Percentiles rank a stretch among this genome's conserved stretches.
Conservation (phyloP, 2,113 vertebrate species). For the Albula goreensis region DNA sequence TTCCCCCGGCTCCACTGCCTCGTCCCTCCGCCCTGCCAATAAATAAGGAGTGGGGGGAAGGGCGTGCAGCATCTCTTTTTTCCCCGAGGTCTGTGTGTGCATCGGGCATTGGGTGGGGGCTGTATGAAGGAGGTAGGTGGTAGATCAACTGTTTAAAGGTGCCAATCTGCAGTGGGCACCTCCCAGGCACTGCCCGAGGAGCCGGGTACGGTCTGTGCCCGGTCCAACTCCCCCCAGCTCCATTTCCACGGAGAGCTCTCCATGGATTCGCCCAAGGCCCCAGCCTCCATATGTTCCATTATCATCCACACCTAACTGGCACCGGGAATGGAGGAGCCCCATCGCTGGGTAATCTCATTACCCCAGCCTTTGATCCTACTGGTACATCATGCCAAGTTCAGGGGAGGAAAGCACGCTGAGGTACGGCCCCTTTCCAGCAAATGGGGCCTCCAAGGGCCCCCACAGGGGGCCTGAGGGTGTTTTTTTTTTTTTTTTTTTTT, state of each 20-base stretch:
- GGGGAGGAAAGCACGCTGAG: background rate
- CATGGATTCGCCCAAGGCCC: slow-evolving; percentile 44
- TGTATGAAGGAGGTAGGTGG: background rate
- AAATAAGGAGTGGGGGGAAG: background rate
- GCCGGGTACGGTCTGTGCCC: slow-evolving; percentile 29
- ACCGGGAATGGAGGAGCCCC: slow-evolving; percentile 36
- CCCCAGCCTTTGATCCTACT: slow-evolving; percentile 54
- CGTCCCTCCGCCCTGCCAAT: background rate
- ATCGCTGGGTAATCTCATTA: slow-evolving; percentile 47
- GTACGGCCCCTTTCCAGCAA: background rate
- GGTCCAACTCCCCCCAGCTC: slow-evolving; percentile 41
- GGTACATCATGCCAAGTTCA: slow-evolving; percentile 30
- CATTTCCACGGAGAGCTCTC: slow-evolving; percentile 30
- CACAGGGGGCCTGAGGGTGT: background rate
- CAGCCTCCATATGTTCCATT: slow-evolving; percentile 41
- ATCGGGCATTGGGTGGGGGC: too few species aligned
- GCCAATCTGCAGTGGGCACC: background rate
- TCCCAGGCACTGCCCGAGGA: background rate
- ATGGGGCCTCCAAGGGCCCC: background rate
- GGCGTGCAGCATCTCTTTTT: too few species aligned
- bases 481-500: background rate
- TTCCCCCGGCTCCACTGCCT: background rate
- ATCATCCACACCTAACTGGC: slow-evolving; percentile 56
- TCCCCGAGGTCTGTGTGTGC: too few species aligned
- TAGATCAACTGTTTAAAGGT: slow-evolving; percentile 3